Percentiles rank a stretch among this genome's conserved stretches.
These are phyloP conservation scores for Tuberolachnus salignus DNA, from an alignment of 2,888 invertebrate genomes.

Conservation along the genomic window DNA sequence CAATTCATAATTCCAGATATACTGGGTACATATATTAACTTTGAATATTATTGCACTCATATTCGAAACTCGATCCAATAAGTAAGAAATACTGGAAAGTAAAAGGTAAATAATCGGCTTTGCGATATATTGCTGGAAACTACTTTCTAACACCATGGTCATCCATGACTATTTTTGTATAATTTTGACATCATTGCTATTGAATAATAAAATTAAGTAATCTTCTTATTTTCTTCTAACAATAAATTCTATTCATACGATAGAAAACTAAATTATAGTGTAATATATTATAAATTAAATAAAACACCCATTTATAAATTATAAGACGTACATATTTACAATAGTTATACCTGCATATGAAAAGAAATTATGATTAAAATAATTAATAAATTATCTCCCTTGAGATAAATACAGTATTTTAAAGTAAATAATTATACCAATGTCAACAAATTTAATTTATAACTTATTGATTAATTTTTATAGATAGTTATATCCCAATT, in stretches of 20 bases:
- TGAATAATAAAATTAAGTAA: conserved; percentile 18
- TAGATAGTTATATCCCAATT: too few species aligned
- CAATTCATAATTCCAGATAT: too few species aligned
- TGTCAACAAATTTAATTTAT: too few species aligned
- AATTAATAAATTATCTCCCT: too few species aligned
- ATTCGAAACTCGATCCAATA: neutral
- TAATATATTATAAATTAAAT: neutral
- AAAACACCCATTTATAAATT: neutral
- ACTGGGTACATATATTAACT: neutral
- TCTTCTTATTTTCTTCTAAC: neutral
- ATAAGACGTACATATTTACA: too few species aligned
- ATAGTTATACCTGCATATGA: neutral
- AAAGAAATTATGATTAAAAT: too few species aligned
- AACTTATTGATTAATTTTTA: too few species aligned
- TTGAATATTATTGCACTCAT: neutral
- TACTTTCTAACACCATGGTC: conserved; percentile 50
- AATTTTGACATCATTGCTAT: conserved; percentile 14
- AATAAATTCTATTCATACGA: neutral
- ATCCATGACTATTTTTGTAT: conserved; percentile 34
- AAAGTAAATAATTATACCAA: too few species aligned
- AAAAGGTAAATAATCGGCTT: conserved; percentile 43
- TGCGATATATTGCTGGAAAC: neutral
- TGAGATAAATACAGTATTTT: too few species aligned
- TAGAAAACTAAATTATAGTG: neutral
- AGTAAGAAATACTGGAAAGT: conserved; percentile 26